Conservation (phyloP, 2,113 vertebrate genomes). For the Percina caprodes region DNA sequence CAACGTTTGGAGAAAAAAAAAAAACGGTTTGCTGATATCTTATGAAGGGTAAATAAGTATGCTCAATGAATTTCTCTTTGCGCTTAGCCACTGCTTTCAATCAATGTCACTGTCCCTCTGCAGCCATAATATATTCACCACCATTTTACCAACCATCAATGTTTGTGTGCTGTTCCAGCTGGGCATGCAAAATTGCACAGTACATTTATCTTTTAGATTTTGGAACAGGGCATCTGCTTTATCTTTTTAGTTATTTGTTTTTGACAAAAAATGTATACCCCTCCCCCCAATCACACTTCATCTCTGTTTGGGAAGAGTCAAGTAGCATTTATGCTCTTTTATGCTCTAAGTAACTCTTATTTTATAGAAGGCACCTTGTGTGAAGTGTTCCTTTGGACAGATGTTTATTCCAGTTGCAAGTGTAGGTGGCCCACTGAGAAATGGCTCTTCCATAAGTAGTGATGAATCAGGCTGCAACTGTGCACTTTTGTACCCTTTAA, state of each 20-base stretch:
- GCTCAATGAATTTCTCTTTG: slow-evolving; percentile 3
- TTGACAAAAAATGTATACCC: not conserved
- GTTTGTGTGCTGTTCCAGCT: slow-evolving; percentile 2
- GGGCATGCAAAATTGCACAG: not conserved
- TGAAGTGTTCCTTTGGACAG: slow-evolving; percentile 7
- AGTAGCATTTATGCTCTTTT: not conserved
- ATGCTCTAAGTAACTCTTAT: slow-evolving; percentile 5
- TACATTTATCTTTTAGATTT: slow-evolving; percentile 14
- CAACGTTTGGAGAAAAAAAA: slow-evolving; percentile 34
- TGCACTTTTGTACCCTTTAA: slow-evolving; percentile 67
- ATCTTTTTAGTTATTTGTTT: not conserved
- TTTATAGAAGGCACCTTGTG: not conserved
- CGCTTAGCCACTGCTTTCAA: not conserved
- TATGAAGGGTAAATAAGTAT: slow-evolving; percentile 29
- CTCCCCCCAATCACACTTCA: not conserved
- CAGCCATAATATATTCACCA: slow-evolving; percentile 12
- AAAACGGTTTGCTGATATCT: slow-evolving; percentile 21
- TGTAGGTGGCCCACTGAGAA: slow-evolving; percentile 39
- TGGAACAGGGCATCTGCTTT: not conserved
- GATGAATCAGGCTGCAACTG: slow-evolving; percentile 59
- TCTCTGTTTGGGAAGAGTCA: not conserved
- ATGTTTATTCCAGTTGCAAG: slow-evolving; percentile 43
- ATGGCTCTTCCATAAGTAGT: slow-evolving; percentile 26
- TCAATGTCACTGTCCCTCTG: not conserved
- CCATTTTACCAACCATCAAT: slow-evolving; percentile 1